These are phyloP conservation scores for Plectrocnemia conspersa DNA, from an alignment of 1,140 invertebrate species.

Conservation along the genomic window DNA sequence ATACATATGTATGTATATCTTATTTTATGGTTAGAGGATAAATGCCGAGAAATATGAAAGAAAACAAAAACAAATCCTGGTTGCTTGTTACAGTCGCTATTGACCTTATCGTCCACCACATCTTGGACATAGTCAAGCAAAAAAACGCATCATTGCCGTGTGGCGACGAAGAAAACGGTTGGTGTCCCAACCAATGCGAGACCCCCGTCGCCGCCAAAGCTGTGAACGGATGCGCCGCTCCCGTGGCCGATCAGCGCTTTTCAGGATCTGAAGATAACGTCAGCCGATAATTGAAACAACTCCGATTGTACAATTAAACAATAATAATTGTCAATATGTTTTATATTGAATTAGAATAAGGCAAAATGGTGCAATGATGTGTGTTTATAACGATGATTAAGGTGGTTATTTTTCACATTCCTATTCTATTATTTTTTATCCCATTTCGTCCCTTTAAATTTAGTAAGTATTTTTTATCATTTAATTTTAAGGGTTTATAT, in stretches of 20 bases:
- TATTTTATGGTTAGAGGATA: neutral
- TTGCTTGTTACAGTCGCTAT: constrained; percentile 87
- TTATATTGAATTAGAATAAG: no score
- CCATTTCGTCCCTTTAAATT: no score
- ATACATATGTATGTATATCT: neutral
- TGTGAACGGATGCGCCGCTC: constrained; percentile 41
- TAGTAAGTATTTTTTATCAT: no score
- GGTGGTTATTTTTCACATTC: no score
- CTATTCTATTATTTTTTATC: no score
- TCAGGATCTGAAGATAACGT: constrained; percentile 46
- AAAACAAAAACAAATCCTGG: constrained; percentile 22
- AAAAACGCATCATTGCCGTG: constrained; percentile 46
- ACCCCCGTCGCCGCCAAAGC: constrained; percentile 31
- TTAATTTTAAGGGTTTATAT: no score
- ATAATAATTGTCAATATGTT: no score
- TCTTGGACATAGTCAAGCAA: constrained; percentile 86
- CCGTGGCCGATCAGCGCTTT: constrained; percentile 27
- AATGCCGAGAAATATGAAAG: constrained; percentile 5
- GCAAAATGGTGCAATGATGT: no score
- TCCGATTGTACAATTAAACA: no score
- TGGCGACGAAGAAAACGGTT: constrained; percentile 35
- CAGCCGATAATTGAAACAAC: no score
- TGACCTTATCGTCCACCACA: constrained; percentile 97
- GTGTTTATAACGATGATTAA: no score
- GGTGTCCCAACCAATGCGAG: constrained; percentile 40